Base-by-base conservation (phyloP, 2,888 invertebrate species). In the Hirtodrosophila cameraria region DNA sequence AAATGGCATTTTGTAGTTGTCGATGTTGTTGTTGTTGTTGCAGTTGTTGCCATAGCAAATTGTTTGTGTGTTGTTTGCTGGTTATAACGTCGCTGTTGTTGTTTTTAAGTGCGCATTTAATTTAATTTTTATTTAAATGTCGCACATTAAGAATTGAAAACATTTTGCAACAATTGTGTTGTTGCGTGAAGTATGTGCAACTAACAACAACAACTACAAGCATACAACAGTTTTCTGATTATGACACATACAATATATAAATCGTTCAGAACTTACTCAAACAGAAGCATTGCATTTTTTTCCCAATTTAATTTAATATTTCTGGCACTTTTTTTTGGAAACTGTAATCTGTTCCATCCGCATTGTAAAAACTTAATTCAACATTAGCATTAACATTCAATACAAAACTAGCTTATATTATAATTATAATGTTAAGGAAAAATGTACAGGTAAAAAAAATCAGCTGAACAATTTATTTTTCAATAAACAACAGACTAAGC, bases 71-170 rank as follows among this genome's bases (percentile, higher is more conserved):
- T 23, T 23, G 23, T 23, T 23, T 23, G 8, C 6, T 23, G 23
- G 23, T 5, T 23, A 4, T 23, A 5, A 7, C 49, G 38, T 15
- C 25, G 39, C 20, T 38, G 48, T 35, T 53, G 43, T 49, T 58
- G 64, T 52, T 73, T 23, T 67, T 73, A 50, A 70, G 70, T 73
- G 71, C 52, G 75, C 75, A 60, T 73, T 85, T 75, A 79, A 85
- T 85, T 85, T 82, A 82, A 80, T 75, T 73, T 61, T 68, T 62
- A 75, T 76, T 73, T 75, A 72, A 75, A 69, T 75, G 70, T 55
- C 60, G 28, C 50, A 59, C 60, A 64, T 53, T 57, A 55, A 63
- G 69, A 63, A 43, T 68, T n/a, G 42, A 71, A 50, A 70, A 53
- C 46, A 39, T 58, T 68, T 48, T 39, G 49, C 41, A 41, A 46